Conservation (phyloP, 2,113 vertebrate genomes). For the Phoxinus phoxinus region DNA sequence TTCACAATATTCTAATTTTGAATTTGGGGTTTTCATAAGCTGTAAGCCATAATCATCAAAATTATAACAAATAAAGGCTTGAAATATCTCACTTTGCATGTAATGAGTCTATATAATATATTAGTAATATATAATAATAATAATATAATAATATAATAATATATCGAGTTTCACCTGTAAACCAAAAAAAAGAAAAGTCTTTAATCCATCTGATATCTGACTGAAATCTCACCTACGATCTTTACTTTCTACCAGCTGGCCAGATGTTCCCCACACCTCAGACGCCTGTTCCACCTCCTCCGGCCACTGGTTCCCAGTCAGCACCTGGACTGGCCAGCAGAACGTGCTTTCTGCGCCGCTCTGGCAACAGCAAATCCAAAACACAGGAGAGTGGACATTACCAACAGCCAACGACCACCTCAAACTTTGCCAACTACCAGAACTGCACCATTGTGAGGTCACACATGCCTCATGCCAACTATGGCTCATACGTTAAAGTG, state of each 20-base stretch:
- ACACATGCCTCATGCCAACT: conserved; percentile 82
- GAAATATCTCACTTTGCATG: too few relatives aligned
- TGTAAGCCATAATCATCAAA: too few relatives aligned
- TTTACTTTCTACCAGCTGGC: conserved; percentile 53
- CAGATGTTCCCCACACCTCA: conserved; percentile 70
- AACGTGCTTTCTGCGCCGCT: conserved; percentile 82
- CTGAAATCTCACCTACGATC: not conserved
- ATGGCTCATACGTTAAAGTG: conserved; percentile 86
- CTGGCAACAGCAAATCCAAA: conserved; percentile 75
- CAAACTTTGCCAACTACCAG: conserved; percentile 85
- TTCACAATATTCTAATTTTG: too few relatives aligned
- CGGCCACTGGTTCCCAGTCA: conserved; percentile 44
- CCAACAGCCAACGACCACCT: conserved; percentile 67
- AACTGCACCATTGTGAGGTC: conserved; percentile 88
- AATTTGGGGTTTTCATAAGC: too few relatives aligned
- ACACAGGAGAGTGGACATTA: conserved; percentile 70
- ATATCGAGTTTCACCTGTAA: too few relatives aligned
- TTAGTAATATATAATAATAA: too few relatives aligned
- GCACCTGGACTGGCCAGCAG: conserved; percentile 65
- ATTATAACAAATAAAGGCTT: too few relatives aligned
- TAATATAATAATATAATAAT: too few relatives aligned
- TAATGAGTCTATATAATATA: too few relatives aligned
- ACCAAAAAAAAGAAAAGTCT: too few relatives aligned
- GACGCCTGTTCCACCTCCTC: conserved; percentile 58
- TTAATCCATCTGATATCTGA: not conserved